Conservation (phyloP, 2,797 vertebrate genomes). For the Oryzias dopingdopingensis region DNA sequence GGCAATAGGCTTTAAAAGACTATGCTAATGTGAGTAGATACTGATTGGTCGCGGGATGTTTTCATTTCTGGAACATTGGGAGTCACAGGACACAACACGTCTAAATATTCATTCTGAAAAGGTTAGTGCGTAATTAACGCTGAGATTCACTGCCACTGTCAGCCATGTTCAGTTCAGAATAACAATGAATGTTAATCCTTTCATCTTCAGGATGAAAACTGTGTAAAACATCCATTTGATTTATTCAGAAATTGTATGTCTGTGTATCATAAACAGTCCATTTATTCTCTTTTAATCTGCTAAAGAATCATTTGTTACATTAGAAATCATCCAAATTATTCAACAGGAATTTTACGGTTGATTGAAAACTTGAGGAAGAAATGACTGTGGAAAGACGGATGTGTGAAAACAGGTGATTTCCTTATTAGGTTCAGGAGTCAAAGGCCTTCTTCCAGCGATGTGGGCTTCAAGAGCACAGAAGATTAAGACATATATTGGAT, state of each 20-base stretch:
- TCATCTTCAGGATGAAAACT: constrained; percentile 26
- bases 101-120: constrained; percentile 77
- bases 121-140: constrained; percentile 75
- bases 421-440: constrained; percentile 99
- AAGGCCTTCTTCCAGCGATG: constrained; percentile 92
- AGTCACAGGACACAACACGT: constrained; percentile 57
- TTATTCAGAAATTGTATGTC: constrained; percentile 3
- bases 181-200: constrained; percentile 56
- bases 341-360: constrained; percentile 86
- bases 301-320: constrained; percentile 62
- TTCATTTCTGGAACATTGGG: constrained; percentile 68
- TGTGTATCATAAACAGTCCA: neutral
- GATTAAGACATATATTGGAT: constrained; percentile 99
- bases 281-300: neutral
- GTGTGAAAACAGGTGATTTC: constrained; percentile 99
- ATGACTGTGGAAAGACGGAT: constrained; percentile 85
- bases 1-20: constrained; percentile 60
- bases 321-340: constrained; percentile 75
- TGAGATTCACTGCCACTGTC: constrained; percentile 72
- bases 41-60: constrained; percentile 71
- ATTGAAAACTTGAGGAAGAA: constrained; percentile 88
- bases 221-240: constrained; percentile 2
- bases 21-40: constrained; percentile 72
- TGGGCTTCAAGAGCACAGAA: constrained; percentile 96
- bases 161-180: constrained; percentile 65